phyloP scores from a whole-genome alignment of 2,888 invertebrate species.

The Drosophila rubida region DNA sequence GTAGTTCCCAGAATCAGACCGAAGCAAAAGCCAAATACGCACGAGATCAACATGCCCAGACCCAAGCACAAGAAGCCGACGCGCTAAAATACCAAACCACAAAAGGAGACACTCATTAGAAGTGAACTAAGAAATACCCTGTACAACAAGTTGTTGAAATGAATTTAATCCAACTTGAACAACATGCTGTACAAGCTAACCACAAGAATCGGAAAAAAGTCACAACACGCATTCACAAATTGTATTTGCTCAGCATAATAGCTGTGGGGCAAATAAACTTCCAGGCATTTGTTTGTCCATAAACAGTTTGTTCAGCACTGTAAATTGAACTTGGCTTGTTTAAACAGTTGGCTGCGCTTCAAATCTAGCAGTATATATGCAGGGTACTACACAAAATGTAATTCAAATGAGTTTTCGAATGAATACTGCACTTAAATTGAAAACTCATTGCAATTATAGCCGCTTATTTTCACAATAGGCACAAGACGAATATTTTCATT shows the following conservation, averaged over 20 bases:
- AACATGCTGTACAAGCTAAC: no score
- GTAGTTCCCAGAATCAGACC: constrained; percentile 91
- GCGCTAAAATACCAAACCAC: constrained; percentile 86
- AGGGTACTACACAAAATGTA: no score
- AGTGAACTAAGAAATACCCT: not conserved
- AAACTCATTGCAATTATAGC: no score
- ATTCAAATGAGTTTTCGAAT: no score
- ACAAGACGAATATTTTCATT: no score
- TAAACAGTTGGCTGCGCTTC: constrained; percentile 5
- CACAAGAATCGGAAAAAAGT: not conserved
- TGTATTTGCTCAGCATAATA: not conserved
- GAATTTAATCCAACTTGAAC: no score
- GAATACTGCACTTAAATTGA: no score
- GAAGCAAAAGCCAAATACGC: constrained; percentile 92
- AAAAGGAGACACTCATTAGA: not conserved
- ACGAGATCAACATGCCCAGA: constrained; percentile 90
- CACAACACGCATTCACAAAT: not conserved
- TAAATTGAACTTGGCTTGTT: constrained; percentile 4
- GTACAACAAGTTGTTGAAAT: not conserved
- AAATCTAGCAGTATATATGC: no score
- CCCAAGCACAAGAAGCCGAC: constrained; percentile 90
- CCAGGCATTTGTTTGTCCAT: not conserved
- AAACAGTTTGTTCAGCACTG: constrained; percentile 1
- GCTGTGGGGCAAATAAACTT: not conserved
- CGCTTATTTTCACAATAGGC: no score